Percentiles rank a stretch among this genome's conserved stretches.
phyloP scores from a whole-genome alignment of 2,113 vertebrate species.

The Protobothrops flavoviridis region DNA sequence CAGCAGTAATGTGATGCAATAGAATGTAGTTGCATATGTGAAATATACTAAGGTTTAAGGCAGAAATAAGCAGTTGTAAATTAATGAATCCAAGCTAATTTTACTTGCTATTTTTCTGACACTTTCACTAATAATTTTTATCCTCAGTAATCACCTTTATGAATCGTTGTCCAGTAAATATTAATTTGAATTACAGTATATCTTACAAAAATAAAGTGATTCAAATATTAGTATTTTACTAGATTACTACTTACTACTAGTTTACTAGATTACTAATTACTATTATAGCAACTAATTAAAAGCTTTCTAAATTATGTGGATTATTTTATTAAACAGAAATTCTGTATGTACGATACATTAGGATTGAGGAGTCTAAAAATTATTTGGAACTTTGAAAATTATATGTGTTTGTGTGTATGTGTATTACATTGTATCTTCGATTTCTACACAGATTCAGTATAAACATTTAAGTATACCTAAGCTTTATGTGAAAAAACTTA shows the following conservation, averaged over 20 bases:
- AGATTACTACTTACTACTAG: not conserved
- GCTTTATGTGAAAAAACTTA: slow-evolving; percentile 39
- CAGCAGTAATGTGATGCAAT: not conserved
- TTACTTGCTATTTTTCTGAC: not conserved
- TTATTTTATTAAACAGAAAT: slow-evolving; percentile 10
- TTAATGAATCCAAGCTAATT: not conserved
- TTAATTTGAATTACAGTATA: not conserved
- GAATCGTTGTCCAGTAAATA: not conserved
- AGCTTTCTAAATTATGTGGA: slow-evolving; percentile 26
- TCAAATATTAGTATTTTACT: slow-evolving; percentile 9
- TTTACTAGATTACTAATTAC: not conserved
- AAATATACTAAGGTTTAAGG: not conserved
- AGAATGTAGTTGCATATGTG: not conserved
- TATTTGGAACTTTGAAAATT: slow-evolving; percentile 10
- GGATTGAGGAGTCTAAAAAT: not conserved
- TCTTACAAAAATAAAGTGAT: slow-evolving; percentile 34
- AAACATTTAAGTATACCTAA: slow-evolving; percentile 4
- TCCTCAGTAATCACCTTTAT: not conserved
- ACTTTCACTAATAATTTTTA: not conserved
- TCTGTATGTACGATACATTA: not conserved
- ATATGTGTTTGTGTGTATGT: not conserved
- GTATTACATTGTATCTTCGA: not conserved
- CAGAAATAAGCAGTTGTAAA: not conserved
- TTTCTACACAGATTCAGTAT: not conserved
- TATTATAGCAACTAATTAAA: slow-evolving; percentile 14